phyloP scores from a whole-genome alignment of 1,140 invertebrate genomes.

The Phenacoccus solenopsis region DNA sequence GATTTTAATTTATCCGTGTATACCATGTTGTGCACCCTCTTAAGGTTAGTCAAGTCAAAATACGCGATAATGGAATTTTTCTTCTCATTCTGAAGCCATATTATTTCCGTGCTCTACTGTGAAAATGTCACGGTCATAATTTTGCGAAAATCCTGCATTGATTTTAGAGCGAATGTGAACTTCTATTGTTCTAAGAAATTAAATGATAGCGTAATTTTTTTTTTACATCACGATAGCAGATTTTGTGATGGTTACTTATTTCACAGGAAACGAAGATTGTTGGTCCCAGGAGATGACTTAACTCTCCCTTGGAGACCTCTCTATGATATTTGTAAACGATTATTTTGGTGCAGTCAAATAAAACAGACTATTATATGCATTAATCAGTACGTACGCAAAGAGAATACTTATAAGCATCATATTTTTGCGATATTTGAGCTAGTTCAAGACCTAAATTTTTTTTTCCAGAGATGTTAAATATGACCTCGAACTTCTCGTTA shows the following conservation, averaged over 20 bases:
- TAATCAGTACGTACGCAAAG: slow-evolving; percentile 46
- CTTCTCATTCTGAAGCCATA: background rate
- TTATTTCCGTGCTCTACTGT: too few relatives aligned
- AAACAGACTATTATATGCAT: slow-evolving; percentile 49
- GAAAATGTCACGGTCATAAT: too few relatives aligned
- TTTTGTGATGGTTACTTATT: slow-evolving; percentile 39
- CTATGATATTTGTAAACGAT: slow-evolving; percentile 48
- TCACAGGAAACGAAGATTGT: slow-evolving; percentile 43
- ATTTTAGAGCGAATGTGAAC: too few relatives aligned
- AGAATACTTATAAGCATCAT: slow-evolving; percentile 16
- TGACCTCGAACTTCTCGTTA: slow-evolving; percentile 30
- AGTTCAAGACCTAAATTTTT: slow-evolving; percentile 5
- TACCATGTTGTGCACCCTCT: background rate
- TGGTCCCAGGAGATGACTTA: slow-evolving; percentile 66
- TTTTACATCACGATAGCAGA: too few relatives aligned
- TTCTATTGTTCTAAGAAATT: too few relatives aligned
- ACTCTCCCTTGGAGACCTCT: slow-evolving; percentile 74
- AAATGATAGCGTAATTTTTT: too few relatives aligned
- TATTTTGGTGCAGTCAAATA: slow-evolving; percentile 40
- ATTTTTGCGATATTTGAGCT: slow-evolving; percentile 13
- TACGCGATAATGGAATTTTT: background rate
- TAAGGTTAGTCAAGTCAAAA: background rate
- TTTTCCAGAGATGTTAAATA: slow-evolving; percentile 26
- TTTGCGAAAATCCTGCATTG: too few relatives aligned
- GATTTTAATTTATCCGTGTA: slow-evolving; percentile 38